phyloP scores from a whole-genome alignment of 1,140 invertebrate genomes.

The Mamestra configurata region DNA sequence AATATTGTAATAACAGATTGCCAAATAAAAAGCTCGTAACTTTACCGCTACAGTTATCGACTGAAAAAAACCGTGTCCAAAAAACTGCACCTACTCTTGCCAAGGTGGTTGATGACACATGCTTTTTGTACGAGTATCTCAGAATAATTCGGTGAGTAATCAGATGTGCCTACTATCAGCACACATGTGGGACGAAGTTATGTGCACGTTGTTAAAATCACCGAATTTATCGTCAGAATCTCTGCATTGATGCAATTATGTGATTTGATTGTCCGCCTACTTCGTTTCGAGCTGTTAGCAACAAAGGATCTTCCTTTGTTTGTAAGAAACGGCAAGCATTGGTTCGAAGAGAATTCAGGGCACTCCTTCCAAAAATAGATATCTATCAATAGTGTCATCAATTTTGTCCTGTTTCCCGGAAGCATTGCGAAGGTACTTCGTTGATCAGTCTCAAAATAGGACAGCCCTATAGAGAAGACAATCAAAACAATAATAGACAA shows the following conservation, averaged over 20 bases:
- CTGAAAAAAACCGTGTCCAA: conserved; percentile 1
- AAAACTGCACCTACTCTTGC: conserved; percentile 36
- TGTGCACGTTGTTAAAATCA: conserved; percentile 1
- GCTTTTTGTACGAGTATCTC: conserved; percentile 16
- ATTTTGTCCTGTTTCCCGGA: neutral
- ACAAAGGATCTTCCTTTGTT: neutral
- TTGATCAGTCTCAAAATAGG: conserved; percentile 14
- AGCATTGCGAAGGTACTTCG: neutral
- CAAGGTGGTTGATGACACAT: conserved; percentile 38
- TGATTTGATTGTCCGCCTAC: conserved; percentile 23
- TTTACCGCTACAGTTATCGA: neutral
- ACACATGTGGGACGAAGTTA: conserved; percentile 13
- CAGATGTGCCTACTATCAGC: neutral
- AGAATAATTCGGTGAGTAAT: conserved; percentile 42
- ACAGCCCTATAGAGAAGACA: neutral
- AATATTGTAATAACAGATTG: conserved; percentile 9
- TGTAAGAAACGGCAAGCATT: neutral
- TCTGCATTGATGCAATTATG: conserved; percentile 30
- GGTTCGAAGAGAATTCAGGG: neutral
- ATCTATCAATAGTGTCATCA: conserved; percentile 15
- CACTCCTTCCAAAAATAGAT: neutral
- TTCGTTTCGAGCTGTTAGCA: neutral
- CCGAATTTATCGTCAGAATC: conserved; percentile 3
- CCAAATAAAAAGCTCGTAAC: neutral
- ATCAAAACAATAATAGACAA: neutral